Base-by-base conservation (phyloP, 92 coral and sea anemone genomes). In the Paragorgia papillata region DNA sequence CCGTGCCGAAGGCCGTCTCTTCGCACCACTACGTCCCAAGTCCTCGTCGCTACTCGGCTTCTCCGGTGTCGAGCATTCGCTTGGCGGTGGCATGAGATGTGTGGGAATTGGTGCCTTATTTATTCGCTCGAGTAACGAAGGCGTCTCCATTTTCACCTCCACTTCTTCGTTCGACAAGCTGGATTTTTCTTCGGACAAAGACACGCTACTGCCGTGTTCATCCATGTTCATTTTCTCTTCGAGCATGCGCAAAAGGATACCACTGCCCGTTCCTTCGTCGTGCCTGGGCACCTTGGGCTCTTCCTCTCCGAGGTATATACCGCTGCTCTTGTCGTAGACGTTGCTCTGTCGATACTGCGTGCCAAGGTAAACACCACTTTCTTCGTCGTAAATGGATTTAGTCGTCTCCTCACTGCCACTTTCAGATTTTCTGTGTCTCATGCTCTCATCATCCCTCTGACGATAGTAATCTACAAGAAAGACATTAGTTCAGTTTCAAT, bases 321-420 rank as follows among this genome's bases (percentile, higher is more conserved):
- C 98, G 28, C 98, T 94, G 21, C 85, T 88, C 50, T 94, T 96
- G 77, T 94, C 98, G 34, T 94, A 94, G 41, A 88, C 80, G 32
- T 90, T 96, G n/a, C 91, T 89, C 40, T 84, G 91, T 24, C 91
- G 88, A 1, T 87, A 85, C 10, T 90, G 97, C 49, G 91, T 96
- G 3, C 98, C 98, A 0, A 94, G 82, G 66, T 94, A 94, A 13
- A 94, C 92, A 27, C 98, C 98, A 57, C 98, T 94, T 6, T 85
- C 82, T 37, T 90, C 87, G 44, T 94, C 98, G 46, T 94, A 94
- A 17, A 89, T 85, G 22, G 88, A 69, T 33, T 71, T 56, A 22
- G 8, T 54, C 24, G 64, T 50, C 2, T 53, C 78, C 12, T 71
- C 78, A 15, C 8, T 22, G 33, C 35, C 78, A n/a, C 64, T 55